Conservation (phyloP, 2,888 invertebrate species). For the Drosophila yooni region DNA sequence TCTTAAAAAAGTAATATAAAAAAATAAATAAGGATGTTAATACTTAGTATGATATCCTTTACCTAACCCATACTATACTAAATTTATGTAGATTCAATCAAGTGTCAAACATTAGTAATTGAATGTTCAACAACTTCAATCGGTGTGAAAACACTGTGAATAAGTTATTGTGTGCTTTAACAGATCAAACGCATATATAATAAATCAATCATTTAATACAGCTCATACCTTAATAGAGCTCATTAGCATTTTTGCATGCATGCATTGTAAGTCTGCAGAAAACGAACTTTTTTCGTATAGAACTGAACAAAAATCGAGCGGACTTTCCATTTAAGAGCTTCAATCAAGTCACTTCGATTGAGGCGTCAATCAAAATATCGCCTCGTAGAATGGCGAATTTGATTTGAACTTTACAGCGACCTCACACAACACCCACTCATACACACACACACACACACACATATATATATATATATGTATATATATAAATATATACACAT, state of each 20-base stretch:
- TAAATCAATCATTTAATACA: conserved; percentile 45
- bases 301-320: conserved; percentile 8
- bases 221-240: conserved; percentile 25
- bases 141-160: not conserved
- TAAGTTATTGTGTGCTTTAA: not conserved
- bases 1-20: too few relatives aligned
- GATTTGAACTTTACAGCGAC: conserved; percentile 50
- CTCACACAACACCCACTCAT: conserved; percentile 28
- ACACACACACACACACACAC: conserved; percentile 29
- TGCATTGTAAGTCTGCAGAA: not conserved
- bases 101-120: not conserved
- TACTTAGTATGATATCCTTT: too few relatives aligned
- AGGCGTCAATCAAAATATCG: conserved; percentile 60
- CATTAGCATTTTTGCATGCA: conserved; percentile 45
- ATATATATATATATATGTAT: conserved; percentile 1
- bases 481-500: not conserved
- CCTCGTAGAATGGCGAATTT: conserved; percentile 8
- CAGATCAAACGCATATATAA: conserved; percentile 5
- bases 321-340: conserved; percentile 34
- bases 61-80: too few relatives aligned
- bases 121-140: not conserved
- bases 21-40: too few relatives aligned
- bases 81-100: not conserved
- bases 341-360: conserved; percentile 52
- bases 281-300: not conserved